phyloP scores from a whole-genome alignment of 2,888 invertebrate genomes.

The Tipula lateralis region DNA sequence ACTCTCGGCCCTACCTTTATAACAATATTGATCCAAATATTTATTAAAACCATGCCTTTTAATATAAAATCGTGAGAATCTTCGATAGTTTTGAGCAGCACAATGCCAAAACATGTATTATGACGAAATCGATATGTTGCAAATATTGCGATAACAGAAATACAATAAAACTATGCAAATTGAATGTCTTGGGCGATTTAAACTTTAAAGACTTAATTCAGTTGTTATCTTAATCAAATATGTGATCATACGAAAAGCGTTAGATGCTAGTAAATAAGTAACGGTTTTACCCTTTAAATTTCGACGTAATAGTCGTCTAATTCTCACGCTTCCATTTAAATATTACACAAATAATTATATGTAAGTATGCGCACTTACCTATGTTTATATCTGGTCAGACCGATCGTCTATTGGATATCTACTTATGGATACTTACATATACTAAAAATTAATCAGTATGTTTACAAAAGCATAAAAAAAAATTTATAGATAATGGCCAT shows the following conservation, averaged over 20 bases:
- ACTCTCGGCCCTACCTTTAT: background rate
- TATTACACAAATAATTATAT: background rate
- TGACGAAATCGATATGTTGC: background rate
- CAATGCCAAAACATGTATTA: background rate
- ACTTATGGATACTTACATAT: background rate
- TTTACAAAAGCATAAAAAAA: background rate
- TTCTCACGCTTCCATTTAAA: background rate
- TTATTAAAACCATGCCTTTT: background rate
- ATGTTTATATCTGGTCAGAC: background rate
- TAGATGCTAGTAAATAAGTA: background rate
- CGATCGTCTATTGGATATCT: background rate
- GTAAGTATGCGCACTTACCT: background rate
- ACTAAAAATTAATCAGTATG: background rate
- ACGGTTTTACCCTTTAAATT: background rate
- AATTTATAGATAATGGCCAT: background rate
- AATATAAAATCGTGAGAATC: background rate
- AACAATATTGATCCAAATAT: background rate
- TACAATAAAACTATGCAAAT: background rate
- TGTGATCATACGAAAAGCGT: background rate
- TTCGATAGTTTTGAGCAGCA: background rate
- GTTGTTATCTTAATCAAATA: background rate
- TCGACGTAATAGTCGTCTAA: background rate
- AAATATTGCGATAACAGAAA: background rate
- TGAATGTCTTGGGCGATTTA: background rate
- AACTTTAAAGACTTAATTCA: background rate